Evolutionary conservation across 2,113 vertebrate genomes (phyloP).

Genomic region (Nothoprocta perdicaria): DNA sequence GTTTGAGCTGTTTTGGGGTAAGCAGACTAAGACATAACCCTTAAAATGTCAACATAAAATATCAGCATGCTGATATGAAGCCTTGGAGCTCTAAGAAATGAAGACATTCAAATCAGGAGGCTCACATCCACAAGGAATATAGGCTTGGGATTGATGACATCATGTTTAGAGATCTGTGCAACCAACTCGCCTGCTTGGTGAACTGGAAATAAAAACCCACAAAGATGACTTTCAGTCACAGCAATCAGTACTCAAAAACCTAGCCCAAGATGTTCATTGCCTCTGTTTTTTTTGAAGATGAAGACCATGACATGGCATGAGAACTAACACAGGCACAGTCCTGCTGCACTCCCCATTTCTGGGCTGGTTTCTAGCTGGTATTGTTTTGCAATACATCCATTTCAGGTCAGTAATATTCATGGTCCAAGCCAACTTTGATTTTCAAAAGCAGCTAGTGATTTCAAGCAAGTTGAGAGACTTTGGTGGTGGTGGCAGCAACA

Average conservation of each 20-base stretch:
- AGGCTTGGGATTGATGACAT: neutral
- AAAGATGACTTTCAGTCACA: neutral
- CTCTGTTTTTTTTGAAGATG: neutral
- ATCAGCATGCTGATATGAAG: neutral
- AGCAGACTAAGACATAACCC: conserved; percentile 24
- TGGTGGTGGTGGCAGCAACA: too few relatives aligned
- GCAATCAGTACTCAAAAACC: neutral
- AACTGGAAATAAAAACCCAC: neutral
- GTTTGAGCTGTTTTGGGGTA: neutral
- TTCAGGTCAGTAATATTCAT: neutral
- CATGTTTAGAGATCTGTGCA: neutral
- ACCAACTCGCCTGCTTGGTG: neutral
- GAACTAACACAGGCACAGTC: neutral
- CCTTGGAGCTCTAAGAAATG: conserved; percentile 14
- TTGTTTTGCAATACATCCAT: neutral
- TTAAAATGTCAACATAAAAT: neutral
- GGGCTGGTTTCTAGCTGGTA: neutral
- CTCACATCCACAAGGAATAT: neutral
- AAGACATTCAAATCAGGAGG: neutral
- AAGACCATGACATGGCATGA: neutral
- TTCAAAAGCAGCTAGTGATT: neutral
- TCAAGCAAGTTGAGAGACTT: neutral
- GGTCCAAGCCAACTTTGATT: neutral
- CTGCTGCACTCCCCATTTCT: neutral
- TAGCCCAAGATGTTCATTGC: neutral